A percentile compares a stretch with the other conserved stretches of the same genome.
Evolutionary conservation across 1,140 invertebrate species (phyloP).

Genomic region (Ceratina calcarata): DNA sequence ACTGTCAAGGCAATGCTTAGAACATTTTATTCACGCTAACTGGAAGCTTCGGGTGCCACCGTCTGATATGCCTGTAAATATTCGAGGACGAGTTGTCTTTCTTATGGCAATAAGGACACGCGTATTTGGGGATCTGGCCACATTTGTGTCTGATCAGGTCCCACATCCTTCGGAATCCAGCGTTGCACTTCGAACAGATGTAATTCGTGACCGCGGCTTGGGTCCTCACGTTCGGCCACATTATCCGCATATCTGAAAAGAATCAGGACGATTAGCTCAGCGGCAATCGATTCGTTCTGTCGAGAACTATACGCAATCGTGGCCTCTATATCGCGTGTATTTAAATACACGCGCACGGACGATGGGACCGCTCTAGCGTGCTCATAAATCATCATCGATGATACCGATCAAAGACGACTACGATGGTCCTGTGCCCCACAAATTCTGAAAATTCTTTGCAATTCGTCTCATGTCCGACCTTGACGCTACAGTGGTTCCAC

Average conservation of each 20-base stretch:
- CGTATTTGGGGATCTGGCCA: conserved; percentile 70
- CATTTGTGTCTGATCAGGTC: conserved; percentile 74
- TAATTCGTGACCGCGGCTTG: conserved; percentile 54
- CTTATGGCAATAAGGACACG: conserved; percentile 76
- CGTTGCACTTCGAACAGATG: conserved; percentile 67
- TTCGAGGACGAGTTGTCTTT: conserved; percentile 73
- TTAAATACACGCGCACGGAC: not conserved
- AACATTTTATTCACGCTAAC: conserved; percentile 66
- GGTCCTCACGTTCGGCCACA: conserved; percentile 49
- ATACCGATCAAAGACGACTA: too few relatives aligned
- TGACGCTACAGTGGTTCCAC: too few relatives aligned
- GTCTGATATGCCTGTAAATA: conserved; percentile 75
- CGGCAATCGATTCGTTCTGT: too few relatives aligned
- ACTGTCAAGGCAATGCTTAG: conserved; percentile 22
- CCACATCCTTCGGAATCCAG: conserved; percentile 75
- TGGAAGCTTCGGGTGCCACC: conserved; percentile 72
- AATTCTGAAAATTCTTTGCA: too few relatives aligned
- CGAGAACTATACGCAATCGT: not conserved
- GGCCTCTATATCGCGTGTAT: not conserved
- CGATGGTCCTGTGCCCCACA: too few relatives aligned
- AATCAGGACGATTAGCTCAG: conserved; percentile 53
- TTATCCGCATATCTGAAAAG: conserved; percentile 60
- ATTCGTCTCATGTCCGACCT: too few relatives aligned
- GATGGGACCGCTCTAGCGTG: too few relatives aligned
- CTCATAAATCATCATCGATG: too few relatives aligned